Base-by-base conservation (phyloP, 2,888 invertebrate genomes). In the Campopleginae sp. region DNA sequence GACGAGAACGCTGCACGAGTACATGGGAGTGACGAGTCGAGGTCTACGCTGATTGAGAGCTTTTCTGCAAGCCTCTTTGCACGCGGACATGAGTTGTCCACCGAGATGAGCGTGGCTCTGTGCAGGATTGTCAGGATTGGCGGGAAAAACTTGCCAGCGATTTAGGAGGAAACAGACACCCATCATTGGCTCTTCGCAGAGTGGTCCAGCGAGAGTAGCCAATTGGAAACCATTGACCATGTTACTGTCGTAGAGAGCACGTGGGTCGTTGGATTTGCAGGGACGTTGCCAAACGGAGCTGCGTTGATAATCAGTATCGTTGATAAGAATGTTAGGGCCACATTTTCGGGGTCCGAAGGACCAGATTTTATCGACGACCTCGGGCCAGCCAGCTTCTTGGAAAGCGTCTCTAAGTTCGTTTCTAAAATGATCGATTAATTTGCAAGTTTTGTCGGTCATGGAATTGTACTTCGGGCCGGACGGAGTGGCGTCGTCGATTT, bases 101-200 rank as follows among this genome's bases (percentile, higher is more conserved):
- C 95, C 94, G 75, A 95, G 92, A 51, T 95, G 94, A 82, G 95
- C 94, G 90, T 94, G 94, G 88, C 86, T 89, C 48, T 87, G 88
- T 42, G 86, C 80, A 38, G 19, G 86, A 61, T 93, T 93, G 68
- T 93, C 93, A 79, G 93, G 90, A 17, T 84, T 51, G 44, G 90
- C 54, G n/a, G 80, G 80, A 46, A 80, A 46, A 33, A 93, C 89
- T 61, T 92, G 95, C 97, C 98, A 99, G 88, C 97, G 97, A 89
- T 98, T 97, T 1, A 99, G 95, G 77, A 97, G 95, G 94, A 99
- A 98, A 23, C 97, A 98, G 0, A 99, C 98, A 1, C 99, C 99
- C 94, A 97, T 97, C 96, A 99, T 96, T 1, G 99, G 98, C 92
- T 99, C 99, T 90, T 99, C 98, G 94, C 99, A 99, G 65, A 99